phyloP scores from a whole-genome alignment of 2,113 vertebrate species.

The Psilopsiagon aymara region DNA sequence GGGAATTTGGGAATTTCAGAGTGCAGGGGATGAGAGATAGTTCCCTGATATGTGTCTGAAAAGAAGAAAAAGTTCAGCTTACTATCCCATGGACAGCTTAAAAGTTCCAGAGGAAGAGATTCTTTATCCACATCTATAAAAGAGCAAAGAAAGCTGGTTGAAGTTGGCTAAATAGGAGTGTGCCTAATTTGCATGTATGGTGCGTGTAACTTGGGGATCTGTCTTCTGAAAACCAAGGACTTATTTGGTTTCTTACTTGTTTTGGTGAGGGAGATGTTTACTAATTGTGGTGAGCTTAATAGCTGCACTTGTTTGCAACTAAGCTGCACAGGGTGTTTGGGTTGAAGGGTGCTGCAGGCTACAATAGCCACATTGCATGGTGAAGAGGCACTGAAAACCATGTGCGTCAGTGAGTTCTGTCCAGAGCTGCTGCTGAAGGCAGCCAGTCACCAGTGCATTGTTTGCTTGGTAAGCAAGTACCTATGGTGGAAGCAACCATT shows the following conservation, averaged over 20 bases:
- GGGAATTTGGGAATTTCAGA: background rate
- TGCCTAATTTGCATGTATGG: background rate
- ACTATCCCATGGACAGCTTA: background rate
- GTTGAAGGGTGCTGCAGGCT: fast-evolving
- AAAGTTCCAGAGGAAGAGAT: background rate
- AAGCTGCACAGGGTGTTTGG: background rate
- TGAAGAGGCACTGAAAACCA: background rate
- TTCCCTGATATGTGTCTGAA: background rate
- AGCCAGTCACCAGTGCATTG: fast-evolving
- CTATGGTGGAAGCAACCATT: background rate
- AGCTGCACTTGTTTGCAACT: background rate
- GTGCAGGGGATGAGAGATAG: background rate
- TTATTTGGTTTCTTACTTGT: background rate
- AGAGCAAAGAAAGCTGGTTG: background rate
- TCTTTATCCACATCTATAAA: background rate
- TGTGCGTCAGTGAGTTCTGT: fast-evolving
- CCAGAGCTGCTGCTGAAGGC: background rate
- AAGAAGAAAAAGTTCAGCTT: background rate
- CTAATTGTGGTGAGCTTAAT: background rate
- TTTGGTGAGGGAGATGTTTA: background rate
- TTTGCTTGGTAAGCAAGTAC: background rate
- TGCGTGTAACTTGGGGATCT: background rate
- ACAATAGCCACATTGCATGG: fast-evolving
- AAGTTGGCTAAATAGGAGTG: background rate
- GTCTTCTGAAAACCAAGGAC: background rate